Evolutionary conservation across 2,888 invertebrate species (phyloP), one percentile per base, ranked within the genome.

Genomic region (Cephalotes varians): DNA sequence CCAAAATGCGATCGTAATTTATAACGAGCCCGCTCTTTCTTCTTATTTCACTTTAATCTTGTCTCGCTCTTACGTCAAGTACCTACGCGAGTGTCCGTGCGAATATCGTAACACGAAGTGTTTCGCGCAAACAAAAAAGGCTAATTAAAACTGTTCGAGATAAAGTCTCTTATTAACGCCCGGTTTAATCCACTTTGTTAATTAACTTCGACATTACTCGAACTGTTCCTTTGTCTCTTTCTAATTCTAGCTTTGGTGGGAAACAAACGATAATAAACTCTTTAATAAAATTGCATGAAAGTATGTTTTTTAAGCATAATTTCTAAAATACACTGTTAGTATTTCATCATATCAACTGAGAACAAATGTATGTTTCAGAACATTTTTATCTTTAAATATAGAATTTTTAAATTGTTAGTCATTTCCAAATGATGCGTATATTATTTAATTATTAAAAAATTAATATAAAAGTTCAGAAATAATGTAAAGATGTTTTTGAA

Each of bases 1-100:
- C 56, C 77, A 34, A 77, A 77, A 69, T n/a, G 56, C 47, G 56
- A 80, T 73, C 49, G 60, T 56, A 69, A 77, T 69, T 77, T 69
- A 69, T 77, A 56, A 77, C 77, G 56, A 54, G 44, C 4, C 31
- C 54, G 12, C 40, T 34, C 31, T 54, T 51, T 65, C 31, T 37
- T 56, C 28, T 64, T 49, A 49, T 56, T 73, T 18, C 71, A 37
- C 54, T 51, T 64, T 21, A 15, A 31, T 25, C 7, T 6, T 34
- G 25, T 65, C 62, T 58, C 34, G 21, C 25, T 31, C 60, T 56
- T 76, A 28, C 31, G 9, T 10, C 37, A 7, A 31, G 18, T 31
- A 54, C 37, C 34, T 34, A 18, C 3, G 56, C 71, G 25, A 56
- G 21, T 25, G 44, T 28, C 44, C 54, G 44, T 69, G 54, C 34